phyloP scores from a whole-genome alignment of 2,888 invertebrate species.

The Pristionchus arcanus region DNA sequence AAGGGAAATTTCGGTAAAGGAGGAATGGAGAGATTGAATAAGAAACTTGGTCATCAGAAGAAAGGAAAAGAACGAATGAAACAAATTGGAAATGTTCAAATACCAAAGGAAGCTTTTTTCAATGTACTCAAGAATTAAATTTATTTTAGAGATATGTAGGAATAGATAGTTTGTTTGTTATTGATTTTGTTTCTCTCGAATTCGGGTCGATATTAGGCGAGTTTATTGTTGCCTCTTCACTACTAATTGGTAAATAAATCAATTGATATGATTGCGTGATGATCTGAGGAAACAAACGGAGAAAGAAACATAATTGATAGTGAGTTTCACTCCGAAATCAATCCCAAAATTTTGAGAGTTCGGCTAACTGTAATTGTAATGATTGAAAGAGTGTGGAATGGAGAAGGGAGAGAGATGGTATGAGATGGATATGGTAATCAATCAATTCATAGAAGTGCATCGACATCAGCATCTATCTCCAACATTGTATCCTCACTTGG shows the following conservation, averaged over 20 bases:
- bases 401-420: not conserved
- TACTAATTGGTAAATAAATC: not conserved
- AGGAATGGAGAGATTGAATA: conserved; percentile 85
- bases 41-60: conserved; percentile 90
- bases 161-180: not conserved
- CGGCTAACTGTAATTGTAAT: not conserved
- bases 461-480: conserved; percentile 57
- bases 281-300: not conserved
- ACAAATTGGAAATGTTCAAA: conserved; percentile 91
- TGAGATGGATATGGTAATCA: not conserved
- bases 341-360: too few species aligned
- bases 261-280: not conserved
- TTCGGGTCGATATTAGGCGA: not conserved
- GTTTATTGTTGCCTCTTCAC: conserved; percentile 1
- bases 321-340: conserved; percentile 9
- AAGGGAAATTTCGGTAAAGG: conserved; percentile 74
- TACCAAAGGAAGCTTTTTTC: conserved; percentile 95
- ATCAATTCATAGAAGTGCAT: conserved; percentile 49
- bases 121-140: conserved; percentile 72
- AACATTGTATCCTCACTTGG: conserved; percentile 59
- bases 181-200: conserved; percentile 13
- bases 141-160: not conserved
- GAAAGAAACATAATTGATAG: conserved; percentile 3
- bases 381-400: too few species aligned
- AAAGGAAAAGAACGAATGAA: conserved; percentile 96